Evolutionary conservation across 2,888 invertebrate species (phyloP).

Genomic region (Synergus umbraculus): DNA sequence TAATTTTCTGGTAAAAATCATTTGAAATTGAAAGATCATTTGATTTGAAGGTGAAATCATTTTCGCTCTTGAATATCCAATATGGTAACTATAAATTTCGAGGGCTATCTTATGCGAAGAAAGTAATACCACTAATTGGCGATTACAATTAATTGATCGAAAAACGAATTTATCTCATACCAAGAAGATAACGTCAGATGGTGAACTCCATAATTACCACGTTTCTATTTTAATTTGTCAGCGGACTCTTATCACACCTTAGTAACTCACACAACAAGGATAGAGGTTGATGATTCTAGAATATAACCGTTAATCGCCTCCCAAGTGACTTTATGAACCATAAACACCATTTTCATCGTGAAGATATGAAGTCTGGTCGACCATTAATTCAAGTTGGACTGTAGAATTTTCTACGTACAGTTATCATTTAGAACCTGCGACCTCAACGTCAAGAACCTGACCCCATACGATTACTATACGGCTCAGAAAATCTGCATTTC

Average conservation of each 20-base stretch:
- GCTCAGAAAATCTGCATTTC: neutral
- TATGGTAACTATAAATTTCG: neutral
- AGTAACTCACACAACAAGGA: neutral
- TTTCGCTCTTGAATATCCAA: neutral
- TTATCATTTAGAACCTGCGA: neutral
- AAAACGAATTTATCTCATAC: neutral
- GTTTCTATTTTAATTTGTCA: constrained; percentile 7
- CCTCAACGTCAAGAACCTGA: neutral
- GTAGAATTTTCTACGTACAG: neutral
- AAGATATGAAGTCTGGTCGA: constrained; percentile 7
- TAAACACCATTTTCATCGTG: neutral
- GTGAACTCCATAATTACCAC: neutral
- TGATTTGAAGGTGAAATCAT: neutral
- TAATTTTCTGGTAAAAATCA: no score
- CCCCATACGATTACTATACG: neutral
- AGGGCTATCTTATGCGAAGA: neutral
- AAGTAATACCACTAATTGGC: neutral
- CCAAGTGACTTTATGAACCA: constrained; percentile 7
- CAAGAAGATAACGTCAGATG: neutral
- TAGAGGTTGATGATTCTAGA: neutral
- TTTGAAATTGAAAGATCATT: no score
- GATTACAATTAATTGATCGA: neutral
- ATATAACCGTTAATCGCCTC: constrained; percentile 7
- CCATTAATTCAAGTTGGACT: neutral
- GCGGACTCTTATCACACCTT: neutral